Percentiles rank a stretch among this genome's conserved stretches.
Conservation (phyloP, 1,140 invertebrate genomes). For the Meloidogyne floridensis region DNA sequence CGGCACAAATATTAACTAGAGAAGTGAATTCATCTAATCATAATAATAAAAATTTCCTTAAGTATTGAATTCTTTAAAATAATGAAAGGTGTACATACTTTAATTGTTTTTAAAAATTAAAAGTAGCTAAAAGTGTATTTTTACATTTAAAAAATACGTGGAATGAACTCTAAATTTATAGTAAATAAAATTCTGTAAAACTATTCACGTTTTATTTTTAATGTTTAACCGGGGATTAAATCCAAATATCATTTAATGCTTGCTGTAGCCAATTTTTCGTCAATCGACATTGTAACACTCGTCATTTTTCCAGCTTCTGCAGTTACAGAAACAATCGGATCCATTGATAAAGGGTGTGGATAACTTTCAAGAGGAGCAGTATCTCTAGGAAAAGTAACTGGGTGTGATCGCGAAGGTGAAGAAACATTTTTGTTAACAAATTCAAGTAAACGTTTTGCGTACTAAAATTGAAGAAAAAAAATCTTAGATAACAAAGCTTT, state of each 20-base stretch:
- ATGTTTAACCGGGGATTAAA: not conserved
- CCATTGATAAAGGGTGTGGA: not conserved
- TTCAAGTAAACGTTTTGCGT: constrained; percentile 94
- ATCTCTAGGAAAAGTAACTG: not conserved
- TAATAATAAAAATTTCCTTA: too few species aligned
- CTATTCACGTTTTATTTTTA: not conserved
- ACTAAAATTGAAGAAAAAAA: constrained; percentile 70
- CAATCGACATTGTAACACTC: not conserved
- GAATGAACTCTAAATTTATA: not conserved
- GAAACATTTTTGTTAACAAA: constrained; percentile 74
- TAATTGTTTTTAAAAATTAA: too few species aligned
- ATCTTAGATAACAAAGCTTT: not conserved
- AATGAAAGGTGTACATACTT: too few species aligned
- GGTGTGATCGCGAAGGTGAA: constrained; percentile 29
- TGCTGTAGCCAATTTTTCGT: not conserved
- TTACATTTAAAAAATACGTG: not conserved
- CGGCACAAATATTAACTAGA: not conserved
- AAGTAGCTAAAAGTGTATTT: not conserved
- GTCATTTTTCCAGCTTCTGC: not conserved
- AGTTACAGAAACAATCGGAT: not conserved
- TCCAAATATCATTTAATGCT: constrained; percentile 1
- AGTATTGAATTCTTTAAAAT: too few species aligned
- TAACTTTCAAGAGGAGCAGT: not conserved
- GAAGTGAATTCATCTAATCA: not conserved
- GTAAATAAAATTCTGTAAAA: too few species aligned